These are phyloP conservation scores for Brachionus angularis DNA, from an alignment of 1,140 invertebrate genomes.

Conservation along the genomic window DNA sequence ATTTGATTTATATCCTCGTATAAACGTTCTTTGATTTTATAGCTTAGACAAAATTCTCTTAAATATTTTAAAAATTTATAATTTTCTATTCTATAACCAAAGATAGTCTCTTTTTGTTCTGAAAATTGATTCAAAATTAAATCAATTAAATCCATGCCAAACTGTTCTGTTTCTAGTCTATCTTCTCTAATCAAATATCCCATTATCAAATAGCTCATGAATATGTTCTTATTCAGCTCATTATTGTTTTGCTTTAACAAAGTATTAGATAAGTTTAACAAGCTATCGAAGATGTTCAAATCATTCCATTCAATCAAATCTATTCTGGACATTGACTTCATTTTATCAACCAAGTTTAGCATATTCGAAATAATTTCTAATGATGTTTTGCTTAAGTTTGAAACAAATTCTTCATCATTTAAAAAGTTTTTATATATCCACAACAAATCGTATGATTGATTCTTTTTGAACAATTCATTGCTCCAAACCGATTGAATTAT, in stretches of 20 bases:
- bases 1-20: background rate
- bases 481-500: background rate
- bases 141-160: background rate
- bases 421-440: background rate
- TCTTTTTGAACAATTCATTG: constrained; percentile 4
- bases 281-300: background rate
- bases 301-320: too few species aligned
- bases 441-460: background rate
- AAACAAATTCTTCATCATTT: too few species aligned
- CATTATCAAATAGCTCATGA: constrained; percentile 7
- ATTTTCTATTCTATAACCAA: background rate
- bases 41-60: background rate
- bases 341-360: too few species aligned
- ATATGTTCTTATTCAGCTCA: constrained; percentile 4
- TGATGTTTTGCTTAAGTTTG: too few species aligned
- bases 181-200: background rate
- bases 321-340: too few species aligned
- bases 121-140: background rate
- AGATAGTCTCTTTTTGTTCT: background rate
- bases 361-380: too few species aligned
- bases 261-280: background rate
- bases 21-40: background rate
- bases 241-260: background rate
- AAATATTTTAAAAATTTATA: constrained; percentile 11
- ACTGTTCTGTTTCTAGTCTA: background rate